These are phyloP conservation scores for Drosophila sproati DNA, from an alignment of 1,140 invertebrate genomes.

Conservation along the genomic window DNA sequence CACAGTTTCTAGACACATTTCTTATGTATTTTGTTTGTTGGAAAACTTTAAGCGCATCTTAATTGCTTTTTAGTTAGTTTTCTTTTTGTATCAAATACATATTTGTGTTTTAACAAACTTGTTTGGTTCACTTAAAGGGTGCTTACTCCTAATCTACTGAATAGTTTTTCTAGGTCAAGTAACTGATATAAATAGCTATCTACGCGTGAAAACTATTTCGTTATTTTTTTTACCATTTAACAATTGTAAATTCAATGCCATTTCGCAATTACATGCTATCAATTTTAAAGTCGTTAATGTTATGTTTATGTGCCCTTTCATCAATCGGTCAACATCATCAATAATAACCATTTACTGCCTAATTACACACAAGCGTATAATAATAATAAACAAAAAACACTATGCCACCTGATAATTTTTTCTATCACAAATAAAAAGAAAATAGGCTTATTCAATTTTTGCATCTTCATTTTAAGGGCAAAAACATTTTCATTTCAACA, in stretches of 20 bases:
- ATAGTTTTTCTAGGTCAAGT: constrained; percentile 11
- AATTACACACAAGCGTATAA: neutral
- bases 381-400: neutral
- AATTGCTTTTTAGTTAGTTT: constrained; percentile 23
- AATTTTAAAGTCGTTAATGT: constrained; percentile 9
- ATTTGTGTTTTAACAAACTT: neutral
- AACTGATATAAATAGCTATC: constrained; percentile 21
- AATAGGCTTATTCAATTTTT: constrained; percentile 4
- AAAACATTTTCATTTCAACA: neutral
- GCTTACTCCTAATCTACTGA: neutral
- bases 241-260: constrained; percentile 1
- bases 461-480: constrained; percentile 4
- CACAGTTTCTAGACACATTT: constrained; percentile 46
- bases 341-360: constrained; percentile 17
- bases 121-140: constrained; percentile 1
- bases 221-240: neutral
- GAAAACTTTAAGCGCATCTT: constrained; percentile 4
- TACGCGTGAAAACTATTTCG: constrained; percentile 1
- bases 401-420: neutral
- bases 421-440: neutral
- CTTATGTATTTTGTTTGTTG: constrained; percentile 17
- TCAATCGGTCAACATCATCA: constrained; percentile 1
- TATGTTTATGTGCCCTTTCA: constrained; percentile 12
- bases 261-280: neutral
- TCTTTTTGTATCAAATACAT: constrained; percentile 7